Evolutionary conservation across 1,140 invertebrate genomes (phyloP), one percentile per base, ranked within the genome.

Genomic region (Bombus turneri): DNA sequence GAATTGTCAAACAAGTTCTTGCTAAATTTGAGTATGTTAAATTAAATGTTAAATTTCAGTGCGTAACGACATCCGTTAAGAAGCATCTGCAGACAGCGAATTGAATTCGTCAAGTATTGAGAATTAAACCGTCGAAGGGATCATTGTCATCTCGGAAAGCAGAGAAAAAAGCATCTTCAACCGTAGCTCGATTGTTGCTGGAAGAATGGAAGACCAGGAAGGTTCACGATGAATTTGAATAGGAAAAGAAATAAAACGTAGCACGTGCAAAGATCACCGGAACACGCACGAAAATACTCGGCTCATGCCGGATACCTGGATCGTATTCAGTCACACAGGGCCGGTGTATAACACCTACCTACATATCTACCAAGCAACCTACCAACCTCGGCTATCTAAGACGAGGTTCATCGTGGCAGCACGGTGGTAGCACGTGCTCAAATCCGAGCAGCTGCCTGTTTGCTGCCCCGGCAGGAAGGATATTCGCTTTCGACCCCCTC

Each of bases 361-460:
- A 90, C 47, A 0, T 85, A 87, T 77, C 71, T 76, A 76, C 78
- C 47, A 86, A 75, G 34, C 75, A 72, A 79, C 74, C 85, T 71
- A 90, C 66, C 87, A 82, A 82, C 87, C 87, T 86, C 79, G 68
- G 73, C 87, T 78, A 71, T 85, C 78, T 76, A 78, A 86, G 78
- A 81, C 79, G 83, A 22, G 39, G 86, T 71, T 71, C 83, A 76
- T 87, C 89, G 83, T 82, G 28, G 80, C 84, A 34, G 73, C 83
- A 76, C 86, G 92, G 93, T 93, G 92, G 93, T 93, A 93, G 93
- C 93, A 94, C 93, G 93, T 93, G 94, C 94, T 94, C 91, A 94
- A 94, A 94, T 95, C 94, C 92, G 90, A 91, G 93, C 90, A 91
- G 90, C 90, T 91, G 90, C 81, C 74, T 75, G 86, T 78, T 91